Conservation (phyloP, 2,888 invertebrate genomes). For the Eupithecia subfuscata region DNA sequence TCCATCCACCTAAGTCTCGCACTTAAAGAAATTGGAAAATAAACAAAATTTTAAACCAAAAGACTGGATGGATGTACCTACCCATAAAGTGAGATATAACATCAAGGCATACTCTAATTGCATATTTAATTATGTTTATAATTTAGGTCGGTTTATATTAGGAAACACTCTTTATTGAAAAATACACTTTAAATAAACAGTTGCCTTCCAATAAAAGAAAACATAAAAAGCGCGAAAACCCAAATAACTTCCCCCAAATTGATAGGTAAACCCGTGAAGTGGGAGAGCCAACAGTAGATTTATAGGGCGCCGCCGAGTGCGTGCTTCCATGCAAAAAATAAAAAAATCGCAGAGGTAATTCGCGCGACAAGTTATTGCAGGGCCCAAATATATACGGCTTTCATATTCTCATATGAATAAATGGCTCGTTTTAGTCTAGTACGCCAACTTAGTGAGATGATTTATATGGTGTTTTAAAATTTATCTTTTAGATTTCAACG, state of each 20-base stretch:
- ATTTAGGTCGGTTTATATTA: not conserved
- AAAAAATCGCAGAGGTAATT: constrained; percentile 81
- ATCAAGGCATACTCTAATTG: not conserved
- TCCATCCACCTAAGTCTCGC: constrained; percentile 30
- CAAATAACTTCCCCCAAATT: constrained; percentile 72
- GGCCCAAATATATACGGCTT: constrained; percentile 72
- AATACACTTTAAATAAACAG: constrained; percentile 52
- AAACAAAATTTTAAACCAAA: not conserved
- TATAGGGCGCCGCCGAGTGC: constrained; percentile 79
- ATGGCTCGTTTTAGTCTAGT: constrained; percentile 66
- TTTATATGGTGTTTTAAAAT: constrained; percentile 52
- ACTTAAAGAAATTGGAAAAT: constrained; percentile 30
- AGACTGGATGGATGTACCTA: not conserved
- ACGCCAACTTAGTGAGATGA: constrained; percentile 56
- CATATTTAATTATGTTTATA: too few species aligned
- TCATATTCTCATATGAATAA: constrained; percentile 72
- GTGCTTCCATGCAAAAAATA: constrained; percentile 81
- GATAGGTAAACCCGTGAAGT: constrained; percentile 74
- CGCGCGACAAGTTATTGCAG: constrained; percentile 78
- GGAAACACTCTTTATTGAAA: constrained; percentile 35
- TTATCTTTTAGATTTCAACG: constrained; percentile 42
- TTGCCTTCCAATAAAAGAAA: constrained; percentile 65
- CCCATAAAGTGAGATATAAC: not conserved
- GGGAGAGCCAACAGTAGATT: constrained; percentile 76
- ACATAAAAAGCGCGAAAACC: constrained; percentile 66